Evolutionary conservation across 2,888 invertebrate species (phyloP), one percentile per base, ranked within the genome.

Genomic region (Aquatica leii): DNA sequence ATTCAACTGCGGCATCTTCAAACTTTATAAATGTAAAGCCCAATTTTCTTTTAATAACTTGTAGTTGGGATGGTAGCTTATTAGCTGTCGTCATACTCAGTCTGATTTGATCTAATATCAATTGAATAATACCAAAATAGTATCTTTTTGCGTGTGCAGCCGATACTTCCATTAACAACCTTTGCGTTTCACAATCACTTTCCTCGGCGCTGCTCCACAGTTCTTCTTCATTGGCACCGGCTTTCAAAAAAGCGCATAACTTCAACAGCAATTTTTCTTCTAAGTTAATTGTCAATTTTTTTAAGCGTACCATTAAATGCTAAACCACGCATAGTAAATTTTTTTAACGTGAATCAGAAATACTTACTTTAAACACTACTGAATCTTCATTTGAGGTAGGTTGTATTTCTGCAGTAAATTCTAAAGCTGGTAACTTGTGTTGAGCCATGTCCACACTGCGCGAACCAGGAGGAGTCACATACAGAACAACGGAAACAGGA

Each of bases 1-100:
- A 84, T 77, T 96, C 94, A 11, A 99, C 94, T 41, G 92, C 88
- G 11, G 98, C 98, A 81, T 98, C 97, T 83, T 98, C 98, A 83
- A 99, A 99, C 78, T 93, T 93, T 71, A 98, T 93, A 60, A 99
- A 85, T 43, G 94, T 95, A 43, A 98, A 84, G 0, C 95, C 94
- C 56, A 96, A 85, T 67, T 91, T 89, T 65, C 92, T 88, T 84
- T 98, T 98, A 58, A 97, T 88, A 66, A 86, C 85, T 65, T 88
- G 86, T 66, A 98, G 86, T 74, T 93, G 90, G 0, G 86, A 80
- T 0, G 91, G 86, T 62, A 99, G 83, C 81, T 95, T 95, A 69
- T 88, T 89, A 0, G 94, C 89, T 18, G 98, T 98, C 68, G 92
- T 87, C 78, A 98, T 95, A 77, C 95, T 95, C 63, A 98, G 84